Conservation (phyloP, 2,888 invertebrate species). For the Epsilonema sp. region DNA sequence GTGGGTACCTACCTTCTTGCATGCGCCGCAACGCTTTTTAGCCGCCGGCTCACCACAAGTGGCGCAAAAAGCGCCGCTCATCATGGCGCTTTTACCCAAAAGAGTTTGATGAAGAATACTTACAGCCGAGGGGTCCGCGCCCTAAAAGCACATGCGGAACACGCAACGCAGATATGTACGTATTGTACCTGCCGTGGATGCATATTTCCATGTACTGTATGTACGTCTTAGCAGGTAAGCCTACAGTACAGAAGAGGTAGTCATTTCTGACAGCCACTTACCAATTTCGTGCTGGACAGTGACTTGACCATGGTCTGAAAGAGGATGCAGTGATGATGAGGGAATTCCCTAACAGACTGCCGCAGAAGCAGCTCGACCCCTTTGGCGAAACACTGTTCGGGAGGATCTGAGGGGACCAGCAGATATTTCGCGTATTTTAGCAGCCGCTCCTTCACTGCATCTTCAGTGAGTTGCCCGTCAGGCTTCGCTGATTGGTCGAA, state of each 20-base stretch:
- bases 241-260: no score
- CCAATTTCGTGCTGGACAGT: slow-evolving; percentile 11
- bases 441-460: no score
- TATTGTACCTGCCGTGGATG: no score
- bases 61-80: slow-evolving; percentile 47
- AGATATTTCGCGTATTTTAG: no score
- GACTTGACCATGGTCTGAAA: slow-evolving; percentile 46
- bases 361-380: slow-evolving; percentile 54
- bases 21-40: slow-evolving; percentile 77
- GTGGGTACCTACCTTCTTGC: slow-evolving; percentile 41
- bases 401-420: no score
- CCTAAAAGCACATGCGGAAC: slow-evolving; percentile 4
- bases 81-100: slow-evolving; percentile 22
- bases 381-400: no score
- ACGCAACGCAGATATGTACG: slow-evolving; percentile 6
- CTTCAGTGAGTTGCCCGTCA: no score
- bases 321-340: slow-evolving; percentile 66
- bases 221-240: no score
- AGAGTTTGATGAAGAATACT: slow-evolving; percentile 20
- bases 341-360: slow-evolving; percentile 69
- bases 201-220: no score
- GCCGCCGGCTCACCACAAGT: slow-evolving; percentile 74
- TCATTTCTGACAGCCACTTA: neutral
- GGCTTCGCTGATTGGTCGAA: no score
- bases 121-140: slow-evolving; percentile 17